A percentile compares a stretch with the other conserved stretches of the same genome.
These are phyloP conservation scores for Lathronympha strigana DNA, from an alignment of 2,888 invertebrate genomes.

Conservation along the genomic window DNA sequence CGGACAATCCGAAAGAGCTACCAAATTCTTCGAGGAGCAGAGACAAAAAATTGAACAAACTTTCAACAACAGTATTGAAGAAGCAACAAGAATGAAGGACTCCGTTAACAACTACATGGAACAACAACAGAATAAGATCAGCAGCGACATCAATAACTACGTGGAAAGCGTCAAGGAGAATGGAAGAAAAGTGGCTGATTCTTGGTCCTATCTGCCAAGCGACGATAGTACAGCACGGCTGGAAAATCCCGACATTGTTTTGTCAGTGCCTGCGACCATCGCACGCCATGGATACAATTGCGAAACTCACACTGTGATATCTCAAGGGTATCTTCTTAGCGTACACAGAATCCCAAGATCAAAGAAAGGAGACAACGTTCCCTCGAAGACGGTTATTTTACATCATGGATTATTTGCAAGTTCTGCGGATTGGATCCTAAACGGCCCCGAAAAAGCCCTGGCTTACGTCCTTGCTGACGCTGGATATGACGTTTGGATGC, in stretches of 20 bases:
- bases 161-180: constrained; percentile 60
- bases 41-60: constrained; percentile 50
- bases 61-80: constrained; percentile 53
- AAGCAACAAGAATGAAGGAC: constrained; percentile 57
- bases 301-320: constrained; percentile 88
- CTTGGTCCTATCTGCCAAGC: constrained; percentile 58
- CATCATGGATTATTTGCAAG: constrained; percentile 93
- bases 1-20: constrained; percentile 23
- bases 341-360: constrained; percentile 90
- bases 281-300: constrained; percentile 86
- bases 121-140: constrained; percentile 60
- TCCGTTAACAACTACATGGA: constrained; percentile 63
- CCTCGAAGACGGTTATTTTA: constrained; percentile 82
- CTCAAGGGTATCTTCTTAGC: constrained; percentile 92
- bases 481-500: constrained; percentile 92
- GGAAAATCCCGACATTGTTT: constrained; percentile 63
- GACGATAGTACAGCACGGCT: constrained; percentile 53
- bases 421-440: constrained; percentile 91
- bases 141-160: constrained; percentile 61
- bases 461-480: constrained; percentile 87
- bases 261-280: constrained; percentile 71
- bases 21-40: constrained; percentile 51
- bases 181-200: constrained; percentile 58
- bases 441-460: constrained; percentile 86
- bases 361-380: constrained; percentile 59